These are phyloP conservation scores for Sycophila sp. DNA, from an alignment of 1,140 invertebrate genomes.

Conservation along the genomic window DNA sequence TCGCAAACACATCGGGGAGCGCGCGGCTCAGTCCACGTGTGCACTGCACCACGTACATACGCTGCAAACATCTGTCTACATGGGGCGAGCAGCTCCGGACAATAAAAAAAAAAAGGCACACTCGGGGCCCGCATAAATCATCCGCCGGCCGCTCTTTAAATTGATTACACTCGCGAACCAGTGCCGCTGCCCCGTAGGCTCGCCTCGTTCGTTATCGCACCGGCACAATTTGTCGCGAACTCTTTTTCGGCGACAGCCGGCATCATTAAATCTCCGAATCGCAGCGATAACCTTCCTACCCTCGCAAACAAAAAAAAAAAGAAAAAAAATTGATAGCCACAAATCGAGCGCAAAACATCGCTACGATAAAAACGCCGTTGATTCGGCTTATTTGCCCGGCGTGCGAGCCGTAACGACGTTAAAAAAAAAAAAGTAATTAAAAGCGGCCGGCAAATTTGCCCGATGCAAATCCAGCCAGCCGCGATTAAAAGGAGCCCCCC, in stretches of 20 bases:
- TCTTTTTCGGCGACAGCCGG: neutral
- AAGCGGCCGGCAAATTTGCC: too few species aligned
- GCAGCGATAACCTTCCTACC: neutral
- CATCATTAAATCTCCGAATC: neutral
- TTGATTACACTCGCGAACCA: conserved; percentile 39
- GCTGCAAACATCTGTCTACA: too few species aligned
- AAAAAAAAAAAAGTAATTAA: neutral
- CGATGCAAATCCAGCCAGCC: too few species aligned
- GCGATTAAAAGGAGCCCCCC: too few species aligned
- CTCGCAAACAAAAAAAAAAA: neutral
- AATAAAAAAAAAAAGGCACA: neutral
- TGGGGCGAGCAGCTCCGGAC: too few species aligned
- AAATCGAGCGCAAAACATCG: too few species aligned
- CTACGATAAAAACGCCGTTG: too few species aligned
- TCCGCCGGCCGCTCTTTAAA: conserved; percentile 44
- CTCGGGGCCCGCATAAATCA: conserved; percentile 45
- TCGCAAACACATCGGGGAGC: too few species aligned
- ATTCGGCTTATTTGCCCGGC: too few species aligned
- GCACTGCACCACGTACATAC: too few species aligned
- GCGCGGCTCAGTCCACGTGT: too few species aligned
- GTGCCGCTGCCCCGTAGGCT: neutral
- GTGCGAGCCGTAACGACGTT: neutral
- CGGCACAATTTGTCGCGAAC: conserved; percentile 10
- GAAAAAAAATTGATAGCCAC: too few species aligned
- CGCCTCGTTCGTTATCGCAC: conserved; percentile 34